phyloP scores from a whole-genome alignment of 2,797 vertebrate genomes.

The Euthynnus affinis region DNA sequence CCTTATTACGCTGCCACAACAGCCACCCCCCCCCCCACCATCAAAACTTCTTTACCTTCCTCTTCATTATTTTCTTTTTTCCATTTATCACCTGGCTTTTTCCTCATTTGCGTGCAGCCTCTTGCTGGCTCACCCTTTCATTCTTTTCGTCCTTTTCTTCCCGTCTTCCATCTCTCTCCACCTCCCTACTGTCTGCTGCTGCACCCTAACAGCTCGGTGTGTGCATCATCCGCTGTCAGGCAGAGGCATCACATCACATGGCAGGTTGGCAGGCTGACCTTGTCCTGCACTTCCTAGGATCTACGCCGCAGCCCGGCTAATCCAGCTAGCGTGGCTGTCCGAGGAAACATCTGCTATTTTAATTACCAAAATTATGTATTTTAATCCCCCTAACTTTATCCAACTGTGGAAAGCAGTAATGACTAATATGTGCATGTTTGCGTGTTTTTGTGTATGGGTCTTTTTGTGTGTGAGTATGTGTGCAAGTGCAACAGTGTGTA shows the following conservation, averaged over 20 bases:
- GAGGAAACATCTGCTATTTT: constrained; percentile 77
- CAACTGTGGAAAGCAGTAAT: constrained; percentile 33
- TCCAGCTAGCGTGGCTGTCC: constrained; percentile 68
- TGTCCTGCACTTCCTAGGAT: constrained; percentile 73
- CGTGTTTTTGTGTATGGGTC: background rate
- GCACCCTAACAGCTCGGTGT: constrained; percentile 54
- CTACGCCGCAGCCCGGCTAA: constrained; percentile 52
- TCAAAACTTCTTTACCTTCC: background rate
- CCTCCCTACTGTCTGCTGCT: constrained; percentile 12
- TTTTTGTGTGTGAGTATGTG: background rate
- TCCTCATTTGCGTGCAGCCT: constrained; percentile 9
- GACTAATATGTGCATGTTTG: constrained; percentile 23
- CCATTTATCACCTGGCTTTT: constrained; percentile 15
- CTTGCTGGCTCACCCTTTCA: constrained; percentile 4
- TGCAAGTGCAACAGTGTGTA: constrained; percentile 17
- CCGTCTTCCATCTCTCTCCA: constrained; percentile 15
- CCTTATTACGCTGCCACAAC: background rate
- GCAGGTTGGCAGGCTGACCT: constrained; percentile 76
- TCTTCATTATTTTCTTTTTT: constrained; percentile 8
- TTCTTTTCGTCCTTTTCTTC: constrained; percentile 16
- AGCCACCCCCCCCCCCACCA: background rate
- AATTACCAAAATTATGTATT: constrained; percentile 78
- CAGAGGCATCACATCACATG: constrained; percentile 68
- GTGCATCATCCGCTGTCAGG: constrained; percentile 68
- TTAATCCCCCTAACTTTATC: constrained; percentile 76